Conservation (phyloP, 2,888 invertebrate genomes). For the Lottia scabra region DNA sequence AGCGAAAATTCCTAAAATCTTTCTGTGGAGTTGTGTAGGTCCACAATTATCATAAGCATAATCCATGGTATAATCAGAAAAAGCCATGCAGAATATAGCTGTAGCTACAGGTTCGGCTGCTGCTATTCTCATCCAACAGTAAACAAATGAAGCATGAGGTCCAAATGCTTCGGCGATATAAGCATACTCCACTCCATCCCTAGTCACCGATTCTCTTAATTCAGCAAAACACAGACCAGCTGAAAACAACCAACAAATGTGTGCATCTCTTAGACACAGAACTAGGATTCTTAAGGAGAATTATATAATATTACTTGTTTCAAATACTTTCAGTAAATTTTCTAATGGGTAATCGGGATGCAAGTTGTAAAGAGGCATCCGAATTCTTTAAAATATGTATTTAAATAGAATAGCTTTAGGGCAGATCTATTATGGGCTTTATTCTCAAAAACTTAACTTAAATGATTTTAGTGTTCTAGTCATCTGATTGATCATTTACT, state of each 20-base stretch:
- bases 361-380: no score
- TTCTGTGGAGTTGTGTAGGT: slow-evolving; percentile 34
- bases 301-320: neutral
- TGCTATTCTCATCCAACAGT: slow-evolving; percentile 48
- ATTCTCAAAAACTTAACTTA: no score
- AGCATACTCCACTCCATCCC: slow-evolving; percentile 48
- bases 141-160: slow-evolving; percentile 42
- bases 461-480: no score
- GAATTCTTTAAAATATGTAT: no score
- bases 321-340: neutral
- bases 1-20: slow-evolving; percentile 46
- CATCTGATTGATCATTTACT: no score
- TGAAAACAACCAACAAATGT: slow-evolving; percentile 53
- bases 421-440: no score
- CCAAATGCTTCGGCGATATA: slow-evolving; percentile 50
- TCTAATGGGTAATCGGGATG: no score
- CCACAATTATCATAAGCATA: slow-evolving; percentile 42
- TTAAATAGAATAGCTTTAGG: no score
- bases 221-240: slow-evolving; percentile 49
- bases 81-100: slow-evolving; percentile 45
- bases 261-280: neutral
- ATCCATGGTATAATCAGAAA: slow-evolving; percentile 45
- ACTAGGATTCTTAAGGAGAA: neutral
- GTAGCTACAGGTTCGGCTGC: slow-evolving; percentile 58
- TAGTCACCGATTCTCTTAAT: slow-evolving; percentile 42